Conservation (phyloP, 1,140 invertebrate species). For the Neodiprion fabricii region DNA sequence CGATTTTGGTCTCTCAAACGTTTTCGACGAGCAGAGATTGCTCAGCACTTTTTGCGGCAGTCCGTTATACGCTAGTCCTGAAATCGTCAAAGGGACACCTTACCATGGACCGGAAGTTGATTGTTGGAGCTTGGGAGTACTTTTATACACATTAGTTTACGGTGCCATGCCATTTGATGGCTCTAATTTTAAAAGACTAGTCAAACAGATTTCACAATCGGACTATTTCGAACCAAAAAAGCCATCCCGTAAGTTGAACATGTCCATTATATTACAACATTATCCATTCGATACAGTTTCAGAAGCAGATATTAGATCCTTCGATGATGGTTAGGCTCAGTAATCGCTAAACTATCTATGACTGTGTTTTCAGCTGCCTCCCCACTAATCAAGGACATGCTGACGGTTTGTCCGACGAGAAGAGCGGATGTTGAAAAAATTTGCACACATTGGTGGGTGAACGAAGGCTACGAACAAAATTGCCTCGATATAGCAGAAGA, state of each 20-base stretch:
- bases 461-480: constrained; percentile 82
- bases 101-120: constrained; percentile 97
- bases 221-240: constrained; percentile 97
- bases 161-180: constrained; percentile 99
- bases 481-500: constrained; percentile 89
- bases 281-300: not conserved
- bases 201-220: constrained; percentile 95
- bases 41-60: constrained; percentile 97
- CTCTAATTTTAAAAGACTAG: constrained; percentile 95
- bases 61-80: constrained; percentile 97
- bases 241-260: constrained; percentile 79
- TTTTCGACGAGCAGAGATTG: constrained; percentile 89
- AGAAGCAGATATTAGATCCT: constrained; percentile 22
- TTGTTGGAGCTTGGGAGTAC: constrained; percentile 96
- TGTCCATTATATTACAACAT: constrained; percentile 8
- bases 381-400: constrained; percentile 90
- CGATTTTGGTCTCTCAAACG: constrained; percentile 98
- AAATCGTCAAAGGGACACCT: constrained; percentile 97
- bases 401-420: constrained; percentile 88
- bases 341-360: not conserved
- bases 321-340: not conserved
- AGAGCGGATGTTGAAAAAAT: constrained; percentile 94
- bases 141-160: constrained; percentile 97
- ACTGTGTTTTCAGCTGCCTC: constrained; percentile 78
- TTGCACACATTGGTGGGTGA: constrained; percentile 94